Conservation (phyloP, 2,797 vertebrate species). For the Mus minutoides region DNA sequence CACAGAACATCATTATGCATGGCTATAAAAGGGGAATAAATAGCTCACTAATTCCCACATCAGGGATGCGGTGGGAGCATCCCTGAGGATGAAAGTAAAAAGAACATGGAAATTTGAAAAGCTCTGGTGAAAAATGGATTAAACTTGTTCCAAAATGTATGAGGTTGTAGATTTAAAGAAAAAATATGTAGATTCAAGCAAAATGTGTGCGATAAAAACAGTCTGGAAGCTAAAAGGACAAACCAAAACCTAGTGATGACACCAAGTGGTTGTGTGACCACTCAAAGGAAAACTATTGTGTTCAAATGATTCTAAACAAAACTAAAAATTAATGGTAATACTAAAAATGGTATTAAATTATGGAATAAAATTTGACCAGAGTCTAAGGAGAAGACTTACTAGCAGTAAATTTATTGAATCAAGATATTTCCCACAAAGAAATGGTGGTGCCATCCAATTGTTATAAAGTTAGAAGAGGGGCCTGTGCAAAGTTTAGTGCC, state of each 20-base stretch:
- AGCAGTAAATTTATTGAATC: conserved; percentile 46
- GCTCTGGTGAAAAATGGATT: neutral
- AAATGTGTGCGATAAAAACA: neutral
- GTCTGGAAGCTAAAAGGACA: neutral
- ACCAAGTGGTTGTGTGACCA: neutral
- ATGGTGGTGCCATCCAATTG: conserved; percentile 8
- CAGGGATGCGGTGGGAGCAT: conserved; percentile 8
- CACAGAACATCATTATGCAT: conserved; percentile 27
- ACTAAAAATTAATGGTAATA: too few species aligned
- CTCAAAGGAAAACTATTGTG: neutral
- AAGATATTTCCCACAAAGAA: conserved; percentile 16
- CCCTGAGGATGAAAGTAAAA: conserved; percentile 11
- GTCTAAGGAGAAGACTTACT: conserved; percentile 51
- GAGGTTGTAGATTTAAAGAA: conserved; percentile 29
- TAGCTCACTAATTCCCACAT: conserved; percentile 55
- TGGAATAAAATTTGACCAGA: conserved; percentile 28
- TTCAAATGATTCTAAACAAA: conserved; percentile 38
- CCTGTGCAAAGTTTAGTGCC: neutral
- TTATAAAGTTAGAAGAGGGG: conserved; percentile 65
- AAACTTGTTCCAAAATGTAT: conserved; percentile 46
- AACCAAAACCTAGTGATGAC: neutral
- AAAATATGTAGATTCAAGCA: neutral
- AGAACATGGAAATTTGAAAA: conserved; percentile 43
- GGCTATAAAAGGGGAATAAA: conserved; percentile 44
- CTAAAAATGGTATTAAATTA: conserved; percentile 6